Conservation (phyloP, 2,113 vertebrate species). For the Stigmatopora argus region DNA sequence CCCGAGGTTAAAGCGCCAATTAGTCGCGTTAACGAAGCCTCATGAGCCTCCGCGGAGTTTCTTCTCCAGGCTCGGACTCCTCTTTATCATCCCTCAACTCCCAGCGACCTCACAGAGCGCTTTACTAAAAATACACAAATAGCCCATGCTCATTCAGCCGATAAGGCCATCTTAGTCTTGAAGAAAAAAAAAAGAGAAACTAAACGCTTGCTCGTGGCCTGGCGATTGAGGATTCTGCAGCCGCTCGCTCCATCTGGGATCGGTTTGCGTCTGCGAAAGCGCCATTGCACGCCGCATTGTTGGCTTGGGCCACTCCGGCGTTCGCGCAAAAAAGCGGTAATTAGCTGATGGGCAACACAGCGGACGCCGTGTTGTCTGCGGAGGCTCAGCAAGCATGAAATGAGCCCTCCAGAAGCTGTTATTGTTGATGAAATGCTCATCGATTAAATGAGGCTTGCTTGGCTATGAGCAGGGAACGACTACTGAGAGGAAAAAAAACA, state of each 20-base stretch:
- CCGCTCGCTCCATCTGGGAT: constrained; percentile 32
- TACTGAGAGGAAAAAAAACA: not conserved
- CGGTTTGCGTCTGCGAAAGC: constrained; percentile 42
- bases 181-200: not conserved
- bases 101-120: constrained; percentile 2
- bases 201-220: not conserved
- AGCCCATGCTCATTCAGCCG: not conserved
- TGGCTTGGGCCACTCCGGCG: constrained; percentile 40
- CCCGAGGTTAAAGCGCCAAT: constrained; percentile 63
- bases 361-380: constrained; percentile 40
- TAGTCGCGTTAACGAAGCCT: constrained; percentile 59
- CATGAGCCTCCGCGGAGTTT: constrained; percentile 43
- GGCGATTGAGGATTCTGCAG: not conserved
- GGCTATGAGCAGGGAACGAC: not conserved
- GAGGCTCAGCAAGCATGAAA: constrained; percentile 44
- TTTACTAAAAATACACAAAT: not conserved
- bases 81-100: constrained; percentile 7
- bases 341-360: constrained; percentile 44
- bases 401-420: constrained; percentile 34
- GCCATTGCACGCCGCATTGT: constrained; percentile 30
- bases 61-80: constrained; percentile 10
- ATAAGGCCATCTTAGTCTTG: not conserved
- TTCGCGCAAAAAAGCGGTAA: constrained; percentile 47
- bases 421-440: constrained; percentile 35
- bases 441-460: constrained; percentile 28